Base-by-base conservation (phyloP, 2,888 invertebrate genomes). In the Pseudococcus jackbeardsleyi region DNA sequence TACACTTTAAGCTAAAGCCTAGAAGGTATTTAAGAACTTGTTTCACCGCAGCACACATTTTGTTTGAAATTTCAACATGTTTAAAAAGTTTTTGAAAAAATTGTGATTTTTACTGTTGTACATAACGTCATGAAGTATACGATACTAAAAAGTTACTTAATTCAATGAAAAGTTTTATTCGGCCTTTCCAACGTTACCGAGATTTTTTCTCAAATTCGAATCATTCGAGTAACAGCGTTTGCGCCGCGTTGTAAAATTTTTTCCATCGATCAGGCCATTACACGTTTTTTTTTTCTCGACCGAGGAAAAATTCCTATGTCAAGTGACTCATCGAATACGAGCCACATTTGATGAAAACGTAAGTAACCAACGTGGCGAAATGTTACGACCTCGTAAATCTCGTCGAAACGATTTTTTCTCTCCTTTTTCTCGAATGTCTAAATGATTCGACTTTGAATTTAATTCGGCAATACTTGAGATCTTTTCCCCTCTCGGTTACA, bases 371-470 rank as follows among this genome's bases (percentile, higher is more conserved):
- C 46, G 39, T n/a, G 9, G 46, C 46, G n/a, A 82, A 82, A 82
- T 19, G 79, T 82, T 82, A 82, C 79, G 79, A 82, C 42, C 79
- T 46, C 79, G 46, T 82, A 82, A 82, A 82, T 82, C 79, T 82
- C 39, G 7, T 1, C 17, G 33, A 22, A 42, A 46, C 46, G 19
- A 46, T 82, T 82, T 82, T 82, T 79, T 79, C 39, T 26, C 26
- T 64, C 22, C 19, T 22, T 19, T 64, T 72, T 82, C 46, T 5
- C 46, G 79, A 82, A 82, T 46, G 79, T 82, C 46, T 82, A 82
- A 82, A 82, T 46, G 79, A 82, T 82, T 82, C 79, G 79, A 82
- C 79, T 82, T 79, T 82, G 46, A 82, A 82, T 82, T 42, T 82
- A 82, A 82, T 82, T 82, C 42, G 79, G 19, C 6, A 82, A 82